Percentiles rank a stretch among this genome's conserved stretches.
Conservation (phyloP, 1,140 invertebrate genomes). For the Drosophila watanabei region DNA sequence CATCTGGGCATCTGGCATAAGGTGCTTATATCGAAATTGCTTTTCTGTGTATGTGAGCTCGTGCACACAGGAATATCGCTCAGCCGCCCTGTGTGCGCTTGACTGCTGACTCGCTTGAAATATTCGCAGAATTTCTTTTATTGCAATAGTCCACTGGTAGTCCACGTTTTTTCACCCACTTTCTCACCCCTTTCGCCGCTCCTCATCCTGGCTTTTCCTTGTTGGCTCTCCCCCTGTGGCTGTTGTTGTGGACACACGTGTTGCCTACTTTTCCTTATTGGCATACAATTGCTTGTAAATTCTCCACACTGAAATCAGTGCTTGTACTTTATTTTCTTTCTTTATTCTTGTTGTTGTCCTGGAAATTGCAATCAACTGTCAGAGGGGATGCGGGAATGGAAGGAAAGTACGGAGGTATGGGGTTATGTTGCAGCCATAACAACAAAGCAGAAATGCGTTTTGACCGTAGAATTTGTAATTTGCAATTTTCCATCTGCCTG, state of each 20-base stretch:
- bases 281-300: slow-evolving; percentile 76
- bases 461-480: slow-evolving; percentile 67
- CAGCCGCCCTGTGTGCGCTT: slow-evolving; percentile 64
- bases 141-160: slow-evolving; percentile 67
- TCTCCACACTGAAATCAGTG: slow-evolving; percentile 64
- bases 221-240: slow-evolving; percentile 18
- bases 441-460: slow-evolving; percentile 40
- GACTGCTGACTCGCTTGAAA: slow-evolving; percentile 64
- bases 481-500: slow-evolving; percentile 52
- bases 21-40: slow-evolving; percentile 78
- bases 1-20: slow-evolving; percentile 59
- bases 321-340: slow-evolving; percentile 37
- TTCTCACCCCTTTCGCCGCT: not conserved
- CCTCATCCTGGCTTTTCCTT: slow-evolving; percentile 4
- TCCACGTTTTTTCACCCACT: slow-evolving; percentile 42
- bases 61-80: slow-evolving; percentile 46
- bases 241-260: slow-evolving; percentile 59
- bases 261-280: slow-evolving; percentile 70
- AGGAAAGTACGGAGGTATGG: slow-evolving; percentile 2
- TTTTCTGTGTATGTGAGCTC: slow-evolving; percentile 46
- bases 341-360: slow-evolving; percentile 32
- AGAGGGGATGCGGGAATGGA: not conserved
- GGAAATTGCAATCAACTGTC: slow-evolving; percentile 66
- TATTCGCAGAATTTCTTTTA: slow-evolving; percentile 79
- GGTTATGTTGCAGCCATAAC: slow-evolving; percentile 8